Base-by-base conservation (phyloP, 92 coral and sea anemone species). In the Paragorgia papillata region DNA sequence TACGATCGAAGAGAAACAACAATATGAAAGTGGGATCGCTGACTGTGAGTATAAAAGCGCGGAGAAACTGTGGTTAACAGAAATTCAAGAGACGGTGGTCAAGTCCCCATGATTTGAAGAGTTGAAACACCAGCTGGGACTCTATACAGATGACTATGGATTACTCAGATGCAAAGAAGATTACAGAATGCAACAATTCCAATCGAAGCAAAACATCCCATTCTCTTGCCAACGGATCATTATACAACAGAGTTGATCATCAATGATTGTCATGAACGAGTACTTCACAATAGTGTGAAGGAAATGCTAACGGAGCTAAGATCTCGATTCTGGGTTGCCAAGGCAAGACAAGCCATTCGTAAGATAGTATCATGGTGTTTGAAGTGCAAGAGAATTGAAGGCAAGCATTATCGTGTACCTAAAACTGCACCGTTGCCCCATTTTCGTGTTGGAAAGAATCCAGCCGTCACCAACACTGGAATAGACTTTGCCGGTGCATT, bases 401-500 rank as follows among this genome's bases (percentile, higher is more conserved):
- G 59, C 0, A 43, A 43, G 1, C 54, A 41, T 5, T 68, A 21
- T 68, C 49, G 14, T 9, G 20, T 25, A 34, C 35, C 35, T 21
- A 30, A 53, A 1, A 1, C 75, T 18, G 59, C 59, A 41, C 2
- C 69, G 3, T 15, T 62, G 17, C 69, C 69, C 1, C 8, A 62
- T 19, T 27, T 62, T 43, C 24, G 43, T 17, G 31, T 43, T 5
- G 25, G 43, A 1, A 56, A 68, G 30, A 53, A 30, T 51, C 19
- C 37, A 30, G 65, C 35, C 6, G 5, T 73, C 24, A 60, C 80
- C 1, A 70, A 81, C 56, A 44, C 56, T 32, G 74, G 80, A 57
- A 61, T 62, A 18, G 80, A 81, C 39, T 61, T 31, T 48, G 77
- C 86, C 0, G 62, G 82, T 8, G 81, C 82, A 8, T 55, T 82